These are phyloP conservation scores for Eupristina koningsbergeri DNA, from an alignment of 1,140 invertebrate species.

Conservation along the genomic window DNA sequence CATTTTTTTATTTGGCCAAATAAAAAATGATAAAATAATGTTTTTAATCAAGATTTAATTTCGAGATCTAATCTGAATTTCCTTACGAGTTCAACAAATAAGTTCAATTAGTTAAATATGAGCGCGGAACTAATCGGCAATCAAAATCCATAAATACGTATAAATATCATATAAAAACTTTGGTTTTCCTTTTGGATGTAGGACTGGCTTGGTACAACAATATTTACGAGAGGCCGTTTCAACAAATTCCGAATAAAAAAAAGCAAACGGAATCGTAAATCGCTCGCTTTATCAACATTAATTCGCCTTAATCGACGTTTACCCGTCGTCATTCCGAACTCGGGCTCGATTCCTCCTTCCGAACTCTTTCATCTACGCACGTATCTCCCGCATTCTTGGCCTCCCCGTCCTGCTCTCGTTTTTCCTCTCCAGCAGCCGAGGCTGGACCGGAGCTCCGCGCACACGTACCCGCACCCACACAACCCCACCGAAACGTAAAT, in stretches of 20 bases:
- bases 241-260: not conserved
- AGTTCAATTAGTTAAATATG: not conserved
- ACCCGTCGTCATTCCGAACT: not conserved
- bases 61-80: not conserved
- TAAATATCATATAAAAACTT: not conserved
- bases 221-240: not conserved
- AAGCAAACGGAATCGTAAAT: not conserved
- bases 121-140: not conserved
- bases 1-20: not conserved
- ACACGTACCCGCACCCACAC: slow-evolving; percentile 28
- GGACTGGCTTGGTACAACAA: slow-evolving; percentile 28
- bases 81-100: not conserved
- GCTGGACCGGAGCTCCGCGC: not conserved
- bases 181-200: not conserved
- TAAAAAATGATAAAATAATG: not conserved
- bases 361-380: slow-evolving; percentile 3
- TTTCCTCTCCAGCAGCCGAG: not conserved
- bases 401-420: not conserved
- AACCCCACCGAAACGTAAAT: slow-evolving; percentile 10
- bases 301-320: slow-evolving; percentile 33
- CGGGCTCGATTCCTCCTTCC: slow-evolving; percentile 4
- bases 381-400: not conserved
- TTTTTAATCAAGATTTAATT: not conserved
- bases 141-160: not conserved
- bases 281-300: slow-evolving; percentile 13